Evolutionary conservation across 2,797 vertebrate species (phyloP), one percentile per base, ranked within the genome.

Genomic region (Cheirogaleus major): DNA sequence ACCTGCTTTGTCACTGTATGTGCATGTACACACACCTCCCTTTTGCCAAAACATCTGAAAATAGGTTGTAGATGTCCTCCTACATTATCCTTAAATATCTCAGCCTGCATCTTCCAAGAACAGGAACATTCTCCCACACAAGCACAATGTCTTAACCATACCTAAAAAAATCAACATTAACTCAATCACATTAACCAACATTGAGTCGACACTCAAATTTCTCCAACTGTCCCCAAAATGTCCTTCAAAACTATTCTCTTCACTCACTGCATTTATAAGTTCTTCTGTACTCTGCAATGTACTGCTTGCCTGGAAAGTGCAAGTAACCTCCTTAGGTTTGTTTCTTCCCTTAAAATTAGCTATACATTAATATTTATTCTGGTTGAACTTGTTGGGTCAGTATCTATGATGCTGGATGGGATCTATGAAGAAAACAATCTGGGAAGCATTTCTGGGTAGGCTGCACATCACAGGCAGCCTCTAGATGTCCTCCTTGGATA

Each of bases 401-500:
- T 63, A 72, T 85, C 45, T 32, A 45, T 38, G n/a, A 55, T 12
- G 55, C 61, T n/a, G 32, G 65, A 80, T 63, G 27, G 57, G 35
- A 27, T 89, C 55, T 32, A 5, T 52, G 38, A 72, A 81, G 78
- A 73, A 75, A 82, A 59, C 5, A 76, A 59, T 45, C 81, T 43
- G 48, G 63, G 86, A 45, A 93, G 32, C 11, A 7, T 65, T 75
- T 92, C 22, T 25, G 11, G 45, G n/a, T 2, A 69, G 69, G n/a
- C 20, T 78, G 50, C 27, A 35, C 35, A 41, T 83, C 50, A 23
- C 59, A 65, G 52, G 45, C 25, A 83, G 45, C 97, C 97, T 96
- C 96, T 97, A 97, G 97, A 63, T 96, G 97, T 91, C 97, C 91
- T 90, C 94, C 45, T 96, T 63, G 80, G 52, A 86, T 25, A 89